Evolutionary conservation across 2,888 invertebrate species (phyloP).

Genomic region (Macaria liturata): DNA sequence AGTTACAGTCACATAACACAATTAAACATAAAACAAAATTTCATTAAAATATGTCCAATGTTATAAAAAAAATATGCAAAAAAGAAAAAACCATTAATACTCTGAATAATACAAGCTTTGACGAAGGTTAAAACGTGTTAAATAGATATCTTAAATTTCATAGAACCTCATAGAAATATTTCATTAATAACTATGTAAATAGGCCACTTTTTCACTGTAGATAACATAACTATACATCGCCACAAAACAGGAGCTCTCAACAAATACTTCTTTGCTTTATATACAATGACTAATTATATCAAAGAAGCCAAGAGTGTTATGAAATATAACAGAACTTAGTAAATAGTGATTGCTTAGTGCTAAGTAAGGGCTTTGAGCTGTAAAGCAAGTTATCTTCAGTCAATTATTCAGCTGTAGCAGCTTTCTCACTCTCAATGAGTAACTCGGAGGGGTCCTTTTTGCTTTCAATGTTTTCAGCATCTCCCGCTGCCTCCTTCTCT

Average conservation of each 20-base stretch:
- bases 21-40: constrained; percentile 39
- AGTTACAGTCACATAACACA: constrained; percentile 33
- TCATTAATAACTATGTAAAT: constrained; percentile 63
- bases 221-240: constrained; percentile 60
- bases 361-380: constrained; percentile 71
- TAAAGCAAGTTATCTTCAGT: constrained; percentile 59
- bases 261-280: constrained; percentile 68
- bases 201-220: constrained; percentile 65
- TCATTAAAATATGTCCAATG: constrained; percentile 44
- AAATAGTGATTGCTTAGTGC: constrained; percentile 75
- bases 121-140: constrained; percentile 61
- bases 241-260: constrained; percentile 67
- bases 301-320: constrained; percentile 66
- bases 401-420: constrained; percentile 64
- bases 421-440: constrained; percentile 72
- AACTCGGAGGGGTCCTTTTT: constrained; percentile 69
- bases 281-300: constrained; percentile 74
- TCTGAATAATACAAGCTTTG: constrained; percentile 75
- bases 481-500: constrained; percentile 54
- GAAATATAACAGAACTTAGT: constrained; percentile 63
- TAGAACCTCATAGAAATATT: constrained; percentile 66
- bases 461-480: constrained; percentile 46
- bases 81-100: constrained; percentile 67
- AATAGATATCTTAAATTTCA: constrained; percentile 66
- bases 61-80: constrained; percentile 47